Evolutionary conservation across 2,888 invertebrate species (phyloP), one percentile per base, ranked within the genome.

Genomic region (Shargacucullia verbasci): DNA sequence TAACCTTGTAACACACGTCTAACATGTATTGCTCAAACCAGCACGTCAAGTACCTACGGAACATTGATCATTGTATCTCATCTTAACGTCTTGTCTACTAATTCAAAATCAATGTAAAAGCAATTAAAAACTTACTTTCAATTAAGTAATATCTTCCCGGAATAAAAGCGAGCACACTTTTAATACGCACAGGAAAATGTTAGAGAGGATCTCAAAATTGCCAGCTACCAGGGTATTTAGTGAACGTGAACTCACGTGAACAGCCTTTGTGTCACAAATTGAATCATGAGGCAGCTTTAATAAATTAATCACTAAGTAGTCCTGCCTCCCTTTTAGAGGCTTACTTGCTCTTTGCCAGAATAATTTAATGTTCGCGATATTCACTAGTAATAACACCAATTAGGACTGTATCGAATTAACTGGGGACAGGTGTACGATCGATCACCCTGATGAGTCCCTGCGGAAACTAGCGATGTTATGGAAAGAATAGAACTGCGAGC

Each of bases 271-370:
- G 78, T 76, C 65, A 59, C 62, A 87, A 88, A 89, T 89, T 88
- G 87, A 88, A 88, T 89, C 83, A 87, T 79, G 83, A 81, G 79
- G 74, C 78, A 81, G 78, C 76, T 81, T 82, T 85, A 85, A 84
- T 86, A 85, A 85, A 86, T 86, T 83, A 85, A 86, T 83, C 79
- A 78, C 79, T 86, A 85, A 85, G 84, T 84, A 84, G 79, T 77
- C 81, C 74, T 81, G 81, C 81, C 83, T 85, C 79, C 82, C 81
- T 83, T 81, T 81, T 77, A 81, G 76, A 67, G 66, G 77, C 72
- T 74, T 77, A 70, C 74, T 67, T 78, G 74, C 82, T 81, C 83
- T 83, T 80, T 78, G 77, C 76, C 60, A 60, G 54, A 59, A 79
- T 88, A 87, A 87, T 87, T 84, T 80, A 83, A 88, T 87, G 82